Evolutionary conservation across 2,888 invertebrate species (phyloP).

Genomic region (Platycheirus albimanus): DNA sequence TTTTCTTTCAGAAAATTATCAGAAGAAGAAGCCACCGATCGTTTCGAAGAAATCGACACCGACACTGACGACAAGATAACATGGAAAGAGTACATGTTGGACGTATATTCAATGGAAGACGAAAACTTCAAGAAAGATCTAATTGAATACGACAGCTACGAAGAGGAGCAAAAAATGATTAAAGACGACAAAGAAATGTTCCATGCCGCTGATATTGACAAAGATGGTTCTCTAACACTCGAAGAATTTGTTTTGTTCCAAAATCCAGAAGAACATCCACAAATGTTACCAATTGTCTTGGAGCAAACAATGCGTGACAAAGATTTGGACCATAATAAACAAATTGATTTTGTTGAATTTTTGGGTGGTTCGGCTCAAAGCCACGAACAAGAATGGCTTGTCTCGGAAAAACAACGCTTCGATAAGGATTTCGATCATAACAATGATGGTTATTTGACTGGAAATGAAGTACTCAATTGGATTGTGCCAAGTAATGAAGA

Average conservation of each 20-base stretch:
- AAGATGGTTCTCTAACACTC: slow-evolving; percentile 89
- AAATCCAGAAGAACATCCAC: slow-evolving; percentile 95
- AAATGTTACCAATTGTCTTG: slow-evolving; percentile 91
- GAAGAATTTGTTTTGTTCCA: slow-evolving; percentile 94
- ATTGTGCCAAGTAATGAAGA: slow-evolving; percentile 95
- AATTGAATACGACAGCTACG: slow-evolving; percentile 83
- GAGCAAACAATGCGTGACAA: slow-evolving; percentile 93
- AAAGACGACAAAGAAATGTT: slow-evolving; percentile 94
- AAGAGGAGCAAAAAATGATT: slow-evolving; percentile 85
- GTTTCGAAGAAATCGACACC: slow-evolving; percentile 92
- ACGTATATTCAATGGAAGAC: slow-evolving; percentile 91
- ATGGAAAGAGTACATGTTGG: slow-evolving; percentile 95
- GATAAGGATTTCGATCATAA: slow-evolving; percentile 93
- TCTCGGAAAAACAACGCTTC: slow-evolving; percentile 91
- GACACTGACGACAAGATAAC: slow-evolving; percentile 91
- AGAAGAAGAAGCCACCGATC: slow-evolving; percentile 93
- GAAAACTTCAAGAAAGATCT: slow-evolving; percentile 83
- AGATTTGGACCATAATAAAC: slow-evolving; percentile 90
- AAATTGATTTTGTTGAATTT: slow-evolving; percentile 88
- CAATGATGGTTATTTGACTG: slow-evolving; percentile 90
- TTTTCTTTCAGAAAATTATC: slow-evolving; percentile 87
- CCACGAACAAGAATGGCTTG: slow-evolving; percentile 89
- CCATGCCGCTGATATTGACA: slow-evolving; percentile 91
- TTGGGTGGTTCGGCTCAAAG: slow-evolving; percentile 83
- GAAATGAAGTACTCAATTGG: slow-evolving; percentile 93